A percentile compares a stretch with the other conserved stretches of the same genome.
Conservation (phyloP, 1,140 invertebrate species). For the Pseudobourletiella spinata region DNA sequence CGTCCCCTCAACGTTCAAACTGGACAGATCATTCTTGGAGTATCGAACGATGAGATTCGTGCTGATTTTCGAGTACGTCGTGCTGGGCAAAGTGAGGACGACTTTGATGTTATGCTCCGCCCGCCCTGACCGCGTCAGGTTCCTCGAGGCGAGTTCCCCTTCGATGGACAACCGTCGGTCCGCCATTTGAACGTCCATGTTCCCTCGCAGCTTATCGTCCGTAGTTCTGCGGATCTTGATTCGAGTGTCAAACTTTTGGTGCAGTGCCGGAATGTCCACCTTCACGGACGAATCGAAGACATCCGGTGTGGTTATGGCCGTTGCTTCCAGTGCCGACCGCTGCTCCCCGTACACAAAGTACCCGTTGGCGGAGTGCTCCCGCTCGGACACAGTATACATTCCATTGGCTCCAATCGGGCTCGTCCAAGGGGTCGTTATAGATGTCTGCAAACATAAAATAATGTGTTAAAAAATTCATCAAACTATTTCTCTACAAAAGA, state of each 20-base stretch:
- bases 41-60: neutral
- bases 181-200: conserved; percentile 14
- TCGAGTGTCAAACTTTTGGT: conserved; percentile 17
- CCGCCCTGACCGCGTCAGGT: neutral
- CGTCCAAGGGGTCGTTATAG: conserved; percentile 21
- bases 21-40: conserved; percentile 1
- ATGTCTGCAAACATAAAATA: conserved; percentile 5
- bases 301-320: neutral
- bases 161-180: conserved; percentile 9
- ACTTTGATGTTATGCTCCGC: conserved; percentile 9
- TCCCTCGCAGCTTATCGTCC: conserved; percentile 3
- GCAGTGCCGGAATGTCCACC: conserved; percentile 21
- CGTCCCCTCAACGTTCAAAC: neutral
- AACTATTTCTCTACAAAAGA: neutral
- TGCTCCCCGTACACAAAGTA: conserved; percentile 6
- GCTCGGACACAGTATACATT: neutral
- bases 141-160: neutral
- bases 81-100: conserved; percentile 8
- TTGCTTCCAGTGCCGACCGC: conserved; percentile 7
- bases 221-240: neutral
- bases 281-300: neutral
- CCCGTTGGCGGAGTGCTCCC: conserved; percentile 12
- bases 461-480: neutral
- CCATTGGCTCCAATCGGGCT: conserved; percentile 11
- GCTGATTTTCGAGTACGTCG: conserved; percentile 1